phyloP scores from a whole-genome alignment of 2,113 vertebrate species.

The Python bivittatus region DNA sequence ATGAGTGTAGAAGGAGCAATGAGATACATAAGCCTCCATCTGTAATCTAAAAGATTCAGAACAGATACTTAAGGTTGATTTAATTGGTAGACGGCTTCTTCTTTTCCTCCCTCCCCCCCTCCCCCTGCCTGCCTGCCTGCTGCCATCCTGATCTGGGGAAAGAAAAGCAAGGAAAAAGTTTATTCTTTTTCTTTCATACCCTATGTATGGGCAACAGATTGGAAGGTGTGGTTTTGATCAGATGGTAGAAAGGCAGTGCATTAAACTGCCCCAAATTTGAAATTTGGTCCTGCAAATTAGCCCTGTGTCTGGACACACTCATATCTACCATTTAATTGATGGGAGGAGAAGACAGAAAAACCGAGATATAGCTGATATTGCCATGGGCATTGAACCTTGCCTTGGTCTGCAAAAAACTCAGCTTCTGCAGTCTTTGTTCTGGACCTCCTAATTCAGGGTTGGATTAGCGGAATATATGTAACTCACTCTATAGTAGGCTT shows the following conservation, averaged over 20 bases:
- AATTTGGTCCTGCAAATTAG: background rate
- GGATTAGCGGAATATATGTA: background rate
- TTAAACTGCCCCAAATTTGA: background rate
- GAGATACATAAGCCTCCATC: background rate
- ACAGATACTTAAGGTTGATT: background rate
- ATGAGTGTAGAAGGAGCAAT: background rate
- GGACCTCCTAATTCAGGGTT: background rate
- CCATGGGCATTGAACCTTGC: background rate
- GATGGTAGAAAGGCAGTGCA: background rate
- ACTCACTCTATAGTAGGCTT: background rate
- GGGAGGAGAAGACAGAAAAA: background rate
- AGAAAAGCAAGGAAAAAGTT: background rate
- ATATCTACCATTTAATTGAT: background rate
- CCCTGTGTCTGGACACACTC: background rate
- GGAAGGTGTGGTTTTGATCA: background rate
- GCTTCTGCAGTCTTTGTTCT: background rate
- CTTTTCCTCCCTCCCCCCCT: background rate
- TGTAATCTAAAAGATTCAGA: background rate
- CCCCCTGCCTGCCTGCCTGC: background rate
- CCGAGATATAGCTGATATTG: background rate
- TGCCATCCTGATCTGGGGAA: background rate
- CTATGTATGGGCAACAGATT: background rate
- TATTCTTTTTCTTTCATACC: background rate
- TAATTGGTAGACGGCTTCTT: background rate
- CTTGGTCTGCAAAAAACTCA: background rate